phyloP scores from a whole-genome alignment of 2,888 invertebrate genomes.

The Chloroclysta siterata region DNA sequence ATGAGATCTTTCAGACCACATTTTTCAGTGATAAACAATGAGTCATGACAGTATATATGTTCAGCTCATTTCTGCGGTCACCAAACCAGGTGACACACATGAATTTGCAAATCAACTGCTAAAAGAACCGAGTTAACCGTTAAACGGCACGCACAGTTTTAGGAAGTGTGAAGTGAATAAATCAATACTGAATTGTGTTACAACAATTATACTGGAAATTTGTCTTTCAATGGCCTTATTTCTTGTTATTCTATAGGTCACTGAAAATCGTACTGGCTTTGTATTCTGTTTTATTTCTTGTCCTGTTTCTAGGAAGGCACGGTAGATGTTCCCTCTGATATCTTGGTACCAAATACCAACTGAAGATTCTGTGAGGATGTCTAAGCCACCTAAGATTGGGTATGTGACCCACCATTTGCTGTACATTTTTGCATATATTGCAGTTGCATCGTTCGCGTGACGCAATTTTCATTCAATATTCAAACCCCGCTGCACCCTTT shows the following conservation, averaged over 20 bases:
- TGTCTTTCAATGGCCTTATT: background rate
- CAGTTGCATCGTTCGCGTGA: too few relatives aligned
- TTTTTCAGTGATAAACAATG: constrained; percentile 10
- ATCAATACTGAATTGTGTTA: constrained; percentile 30
- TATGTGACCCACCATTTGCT: too few relatives aligned
- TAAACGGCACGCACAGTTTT: constrained; percentile 27
- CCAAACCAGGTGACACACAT: constrained; percentile 34
- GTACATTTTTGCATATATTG: too few relatives aligned
- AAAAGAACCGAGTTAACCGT: constrained; percentile 25
- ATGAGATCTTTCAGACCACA: background rate
- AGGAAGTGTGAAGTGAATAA: constrained; percentile 39
- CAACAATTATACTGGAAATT: constrained; percentile 23
- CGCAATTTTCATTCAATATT: too few relatives aligned
- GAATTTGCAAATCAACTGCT: constrained; percentile 28
- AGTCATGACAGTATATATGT: constrained; percentile 22
- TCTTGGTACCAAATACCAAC: too few relatives aligned
- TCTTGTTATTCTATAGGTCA: background rate
- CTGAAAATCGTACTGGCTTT: background rate
- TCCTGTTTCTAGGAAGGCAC: too few relatives aligned
- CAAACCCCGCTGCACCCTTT: too few relatives aligned
- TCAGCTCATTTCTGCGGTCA: constrained; percentile 25
- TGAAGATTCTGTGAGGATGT: too few relatives aligned
- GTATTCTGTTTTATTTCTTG: too few relatives aligned
- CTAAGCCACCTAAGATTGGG: too few relatives aligned
- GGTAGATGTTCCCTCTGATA: too few relatives aligned